Base-by-base conservation (phyloP, 2,888 invertebrate species). In the Punctoribates punctum region DNA sequence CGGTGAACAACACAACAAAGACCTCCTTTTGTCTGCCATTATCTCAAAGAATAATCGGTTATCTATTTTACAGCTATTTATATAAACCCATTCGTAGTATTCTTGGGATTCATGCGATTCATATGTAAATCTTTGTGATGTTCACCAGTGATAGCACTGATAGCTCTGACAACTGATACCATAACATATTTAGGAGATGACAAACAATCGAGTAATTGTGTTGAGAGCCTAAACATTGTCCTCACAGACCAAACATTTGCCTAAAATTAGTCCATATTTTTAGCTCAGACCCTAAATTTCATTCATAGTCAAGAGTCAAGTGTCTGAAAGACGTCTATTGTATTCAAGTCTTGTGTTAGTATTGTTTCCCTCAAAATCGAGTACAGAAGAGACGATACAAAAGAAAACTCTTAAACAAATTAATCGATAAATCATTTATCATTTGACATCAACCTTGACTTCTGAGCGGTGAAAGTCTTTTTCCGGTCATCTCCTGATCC, bases 361-460 rank as follows among this genome's bases (percentile, higher is more conserved):
- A 42, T 42, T 42, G 42, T 42, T 42, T 42, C 8, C 6, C 42
- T 9, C 42, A 42, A 42, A 42, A 42, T 9, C 8, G 42, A 42
- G 11, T 42, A 42, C 8, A 11, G 11, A 42, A 42, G 42, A 42
- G 42, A 42, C 6, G 42, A 42, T 6, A 42, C 8, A 42, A 42
- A 42, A 42, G 42, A 42, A 42, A 54, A 54, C 54, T 54, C 8
- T 20, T 54, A 54, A n/a, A n/a, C 54, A 54, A 54, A 54, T 54
- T 54, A 54, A 54, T 54, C 54, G 54, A 54, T 54, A 54, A n/a
- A 54, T 54, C 54, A 54, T 54, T 54, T 54, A 54, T 11, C 54
- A 6, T 54, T 54, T 54, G 54, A 54, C 54, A 54, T 54, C 54
- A 54, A 54, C 54, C 54, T 54, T 54, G 54, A 54, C 54, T 54